These are phyloP conservation scores for Athrips mouffetella DNA, from an alignment of 2,888 invertebrate species.

Conservation along the genomic window DNA sequence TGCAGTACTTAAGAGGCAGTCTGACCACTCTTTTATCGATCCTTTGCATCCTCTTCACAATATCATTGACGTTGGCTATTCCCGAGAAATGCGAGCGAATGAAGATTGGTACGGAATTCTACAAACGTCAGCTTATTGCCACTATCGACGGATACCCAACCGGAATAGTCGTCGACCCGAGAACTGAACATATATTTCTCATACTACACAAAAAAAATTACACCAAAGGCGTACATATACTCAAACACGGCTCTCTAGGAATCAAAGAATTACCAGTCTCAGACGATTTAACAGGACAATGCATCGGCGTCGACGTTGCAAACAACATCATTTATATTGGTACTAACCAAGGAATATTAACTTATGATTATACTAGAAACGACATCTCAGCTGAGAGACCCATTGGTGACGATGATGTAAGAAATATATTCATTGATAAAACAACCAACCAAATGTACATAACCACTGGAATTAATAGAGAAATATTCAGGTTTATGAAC, in stretches of 20 bases:
- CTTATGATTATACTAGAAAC: slow-evolving; percentile 54
- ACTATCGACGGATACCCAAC: slow-evolving; percentile 66
- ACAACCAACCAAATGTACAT: slow-evolving; percentile 63
- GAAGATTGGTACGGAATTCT: slow-evolving; percentile 60
- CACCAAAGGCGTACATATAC: slow-evolving; percentile 62
- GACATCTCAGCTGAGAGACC: slow-evolving; percentile 63
- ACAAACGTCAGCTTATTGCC: slow-evolving; percentile 61
- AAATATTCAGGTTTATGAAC: slow-evolving; percentile 60
- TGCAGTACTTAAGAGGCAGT: slow-evolving; percentile 32
- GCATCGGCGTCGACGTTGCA: slow-evolving; percentile 50
- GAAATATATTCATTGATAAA: slow-evolving; percentile 64
- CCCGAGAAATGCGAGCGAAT: slow-evolving; percentile 59
- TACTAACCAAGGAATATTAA: slow-evolving; percentile 63
- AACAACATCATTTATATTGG: slow-evolving; percentile 61
- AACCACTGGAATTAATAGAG: slow-evolving; percentile 57
- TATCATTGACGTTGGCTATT: too few relatives aligned
- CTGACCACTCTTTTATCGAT: slow-evolving; percentile 29
- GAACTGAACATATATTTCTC: slow-evolving; percentile 64
- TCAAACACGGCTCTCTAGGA: slow-evolving; percentile 62
- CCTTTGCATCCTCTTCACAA: slow-evolving; percentile 25
- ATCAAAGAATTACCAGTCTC: slow-evolving; percentile 57
- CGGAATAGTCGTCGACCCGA: slow-evolving; percentile 57
- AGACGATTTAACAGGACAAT: slow-evolving; percentile 61
- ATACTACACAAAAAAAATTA: slow-evolving; percentile 66
- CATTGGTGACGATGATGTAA: slow-evolving; percentile 66